phyloP scores from a whole-genome alignment of 2,888 invertebrate species.

The Meteorus cinctellus region DNA sequence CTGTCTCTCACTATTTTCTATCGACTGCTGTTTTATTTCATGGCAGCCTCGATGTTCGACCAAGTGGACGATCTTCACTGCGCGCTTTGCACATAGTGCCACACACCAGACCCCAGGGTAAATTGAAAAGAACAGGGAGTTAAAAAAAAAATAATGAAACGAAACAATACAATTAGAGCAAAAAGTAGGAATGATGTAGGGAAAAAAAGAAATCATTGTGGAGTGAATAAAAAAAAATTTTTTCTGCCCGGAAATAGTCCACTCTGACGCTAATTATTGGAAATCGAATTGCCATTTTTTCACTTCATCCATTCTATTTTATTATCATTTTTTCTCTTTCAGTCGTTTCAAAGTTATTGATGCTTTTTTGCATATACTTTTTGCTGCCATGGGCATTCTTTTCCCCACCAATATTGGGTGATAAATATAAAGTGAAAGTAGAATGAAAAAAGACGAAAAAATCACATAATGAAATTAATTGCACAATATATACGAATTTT shows the following conservation, averaged over 20 bases:
- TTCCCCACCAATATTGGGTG: background rate
- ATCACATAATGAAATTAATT: background rate
- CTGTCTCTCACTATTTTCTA: conserved; percentile 29
- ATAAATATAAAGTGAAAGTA: background rate
- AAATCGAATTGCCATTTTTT: conserved; percentile 38
- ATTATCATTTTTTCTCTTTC: conserved; percentile 16
- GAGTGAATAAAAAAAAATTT: conserved; percentile 27
- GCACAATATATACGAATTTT: background rate
- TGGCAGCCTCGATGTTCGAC: conserved; percentile 37
- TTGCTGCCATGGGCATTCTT: background rate
- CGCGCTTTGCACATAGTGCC: conserved; percentile 21
- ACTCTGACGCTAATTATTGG: conserved; percentile 41
- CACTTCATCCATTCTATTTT: conserved; percentile 14
- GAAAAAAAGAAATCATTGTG: background rate
- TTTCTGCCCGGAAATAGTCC: conserved; percentile 32
- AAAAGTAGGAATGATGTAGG: background rate
- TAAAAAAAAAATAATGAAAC: background rate
- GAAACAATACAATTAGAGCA: background rate
- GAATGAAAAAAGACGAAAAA: background rate
- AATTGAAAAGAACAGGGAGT: conserved; percentile 21
- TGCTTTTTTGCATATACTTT: conserved; percentile 3
- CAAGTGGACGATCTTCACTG: conserved; percentile 37
- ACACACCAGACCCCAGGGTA: conserved; percentile 18
- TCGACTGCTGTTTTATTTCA: conserved; percentile 39
- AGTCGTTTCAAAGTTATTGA: background rate